Base-by-base conservation (phyloP, 1,140 invertebrate species). In the Diuraphis noxia region DNA sequence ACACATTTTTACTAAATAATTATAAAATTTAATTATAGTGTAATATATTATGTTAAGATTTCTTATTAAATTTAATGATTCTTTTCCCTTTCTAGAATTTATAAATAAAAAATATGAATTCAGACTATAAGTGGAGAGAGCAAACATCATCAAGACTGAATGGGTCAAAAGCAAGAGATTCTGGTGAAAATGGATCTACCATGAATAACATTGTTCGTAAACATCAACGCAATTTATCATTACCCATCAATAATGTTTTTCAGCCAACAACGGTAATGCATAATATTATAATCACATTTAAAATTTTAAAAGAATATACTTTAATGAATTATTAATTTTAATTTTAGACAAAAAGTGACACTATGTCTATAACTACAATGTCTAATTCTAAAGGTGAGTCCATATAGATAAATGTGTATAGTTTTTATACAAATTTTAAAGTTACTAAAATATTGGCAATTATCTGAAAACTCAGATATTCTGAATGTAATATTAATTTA, bases 181-280 rank as follows among this genome's bases (percentile, higher is more conserved):
- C 43, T 38, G 13, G 43, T 46, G 43, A 82, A 91, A 30, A 77
- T 38, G n/a, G 17, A 43, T 40, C 77, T 82, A 52, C 46, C 5
- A 90, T 63, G 36, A 36, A 82, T 30, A 91, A 13, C 17, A 82
- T 81, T 81, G 34, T 38, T 38, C 89, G 89, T 38, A 81, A 7
- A 79, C 89, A 91, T 82, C 89, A 91, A 81, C 89, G 89, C 5
- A 91, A 91, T 79, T 6, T 91, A 49, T 91, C 89, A 19, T 79
- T 91, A 49, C 89, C 89, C 8, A 34, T 91, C 46, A 91, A 91
- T 10, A 91, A 30, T 91, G 43, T 91, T 82, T 91, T 52, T 52
- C 30, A 81, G 34, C 21, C 89, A 91, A 52, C 43, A 91, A 49
- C 23, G 63, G 89, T 91, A 81, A 89, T 79, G 1, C 13, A 34